Evolutionary conservation across 2,113 vertebrate genomes (phyloP).

Genomic region (Pomatostomus ruficeps): DNA sequence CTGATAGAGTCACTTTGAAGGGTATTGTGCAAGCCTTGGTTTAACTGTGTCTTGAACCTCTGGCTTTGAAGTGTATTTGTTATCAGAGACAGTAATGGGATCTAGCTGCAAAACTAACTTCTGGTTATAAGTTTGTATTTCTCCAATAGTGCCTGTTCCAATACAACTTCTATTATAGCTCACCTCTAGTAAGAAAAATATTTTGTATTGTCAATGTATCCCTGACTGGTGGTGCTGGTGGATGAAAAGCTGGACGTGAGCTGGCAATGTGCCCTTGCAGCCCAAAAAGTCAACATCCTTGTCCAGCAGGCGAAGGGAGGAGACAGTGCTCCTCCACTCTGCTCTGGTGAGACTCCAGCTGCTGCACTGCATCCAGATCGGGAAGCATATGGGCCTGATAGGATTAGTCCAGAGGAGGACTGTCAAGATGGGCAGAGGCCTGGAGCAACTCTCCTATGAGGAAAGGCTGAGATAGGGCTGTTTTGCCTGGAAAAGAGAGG

Average conservation of each 20-base stretch:
- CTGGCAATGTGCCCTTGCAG: fast-evolving
- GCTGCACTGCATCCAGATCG: not conserved
- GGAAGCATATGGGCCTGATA: not conserved
- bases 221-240: not conserved
- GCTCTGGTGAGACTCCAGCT: not conserved
- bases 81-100: not conserved
- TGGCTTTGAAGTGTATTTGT: not conserved
- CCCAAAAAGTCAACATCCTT: not conserved
- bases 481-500: not conserved
- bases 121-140: not conserved
- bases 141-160: not conserved
- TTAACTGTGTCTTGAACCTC: not conserved
- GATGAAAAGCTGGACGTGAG: not conserved
- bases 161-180: not conserved
- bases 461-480: not conserved
- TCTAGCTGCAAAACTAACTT: not conserved
- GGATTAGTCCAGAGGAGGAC: not conserved
- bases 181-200: not conserved
- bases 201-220: not conserved
- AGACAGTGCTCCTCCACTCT: not conserved
- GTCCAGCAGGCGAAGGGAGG: not conserved
- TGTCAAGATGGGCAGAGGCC: no score
- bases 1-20: not conserved
- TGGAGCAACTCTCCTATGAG: fast-evolving
- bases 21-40: not conserved